A percentile compares a stretch with the other conserved stretches of the same genome.
These are phyloP conservation scores for Oreochromis mossambicus DNA, from an alignment of 2,797 vertebrate species.

Conservation along the genomic window DNA sequence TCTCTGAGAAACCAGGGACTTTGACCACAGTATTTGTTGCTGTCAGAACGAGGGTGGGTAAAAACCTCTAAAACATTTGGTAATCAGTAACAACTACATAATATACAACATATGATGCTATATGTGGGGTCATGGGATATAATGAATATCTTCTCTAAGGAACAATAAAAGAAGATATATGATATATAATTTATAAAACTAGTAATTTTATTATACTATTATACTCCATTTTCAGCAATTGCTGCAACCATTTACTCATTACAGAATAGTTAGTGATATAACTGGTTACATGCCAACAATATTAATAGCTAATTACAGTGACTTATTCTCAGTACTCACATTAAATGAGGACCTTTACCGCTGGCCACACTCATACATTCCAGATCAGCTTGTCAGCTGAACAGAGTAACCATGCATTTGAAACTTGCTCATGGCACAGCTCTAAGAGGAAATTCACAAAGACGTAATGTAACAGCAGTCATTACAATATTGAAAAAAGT, in stretches of 20 bases:
- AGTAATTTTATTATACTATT: background rate
- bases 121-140: background rate
- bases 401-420: background rate
- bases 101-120: background rate
- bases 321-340: background rate
- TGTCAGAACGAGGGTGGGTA: background rate
- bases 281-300: background rate
- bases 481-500: background rate
- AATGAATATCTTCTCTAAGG: background rate
- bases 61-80: background rate
- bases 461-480: background rate
- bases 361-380: background rate
- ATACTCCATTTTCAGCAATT: background rate
- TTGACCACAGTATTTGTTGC: background rate
- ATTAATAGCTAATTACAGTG: background rate
- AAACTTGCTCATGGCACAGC: background rate
- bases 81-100: background rate
- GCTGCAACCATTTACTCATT: background rate
- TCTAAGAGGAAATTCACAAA: background rate
- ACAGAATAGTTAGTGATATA: background rate
- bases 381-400: background rate
- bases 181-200: background rate
- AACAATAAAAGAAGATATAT: background rate
- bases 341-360: background rate
- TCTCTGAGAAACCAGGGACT: background rate